Base-by-base conservation (phyloP, 2,113 vertebrate species). In the Capreolus pygargus region DNA sequence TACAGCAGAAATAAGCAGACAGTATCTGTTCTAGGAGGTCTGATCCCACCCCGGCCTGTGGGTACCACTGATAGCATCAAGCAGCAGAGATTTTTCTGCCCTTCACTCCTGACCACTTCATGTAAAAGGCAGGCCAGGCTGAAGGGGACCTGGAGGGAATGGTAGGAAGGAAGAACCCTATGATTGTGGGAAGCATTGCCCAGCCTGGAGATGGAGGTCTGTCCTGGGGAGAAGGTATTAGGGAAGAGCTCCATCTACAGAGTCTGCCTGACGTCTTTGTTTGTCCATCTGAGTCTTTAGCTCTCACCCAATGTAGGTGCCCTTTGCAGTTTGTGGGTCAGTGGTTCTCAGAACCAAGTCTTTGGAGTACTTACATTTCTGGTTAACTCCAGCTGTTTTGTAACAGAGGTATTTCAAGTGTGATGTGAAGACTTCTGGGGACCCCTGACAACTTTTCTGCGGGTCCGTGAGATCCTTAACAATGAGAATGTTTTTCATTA, bases 211-310 rank as follows among this genome's bases (percentile, higher is more conserved):
- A 3, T 76, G 81, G 79, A 45, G 45, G n/a, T 76, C 27, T 14
- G 28, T 5, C 10, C 15, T 2, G 21, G n/a, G 2, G 27, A 33
- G 43, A 76, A 17, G 14, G 15, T 50, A 0, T 39, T 25, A 39
- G 43, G 74, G 19, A 85, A 15, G 17, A 28, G 45, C 27, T 54
- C 25, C 25, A 27, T 7, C n/a, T 54, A 52, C 1, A 3, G 30
- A 23, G 10, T 17, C 39, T 83, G 12, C 21, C 33, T 19, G 50
- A n/a, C 7, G 47, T 54, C 50, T 58, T 36, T 8, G 45, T 39
- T 23, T 27, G 9, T 19, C 13, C 6, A 0, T 45, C 60, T 92
- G 55, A 17, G 13, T 4, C 12, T 33, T 36, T 8, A 14, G 25
- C 7, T 57, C 7, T 84, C 17, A 58, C 33, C 16, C 52, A 39